Conservation (phyloP, 1,140 invertebrate species). For the Tetragonula clypearis region DNA sequence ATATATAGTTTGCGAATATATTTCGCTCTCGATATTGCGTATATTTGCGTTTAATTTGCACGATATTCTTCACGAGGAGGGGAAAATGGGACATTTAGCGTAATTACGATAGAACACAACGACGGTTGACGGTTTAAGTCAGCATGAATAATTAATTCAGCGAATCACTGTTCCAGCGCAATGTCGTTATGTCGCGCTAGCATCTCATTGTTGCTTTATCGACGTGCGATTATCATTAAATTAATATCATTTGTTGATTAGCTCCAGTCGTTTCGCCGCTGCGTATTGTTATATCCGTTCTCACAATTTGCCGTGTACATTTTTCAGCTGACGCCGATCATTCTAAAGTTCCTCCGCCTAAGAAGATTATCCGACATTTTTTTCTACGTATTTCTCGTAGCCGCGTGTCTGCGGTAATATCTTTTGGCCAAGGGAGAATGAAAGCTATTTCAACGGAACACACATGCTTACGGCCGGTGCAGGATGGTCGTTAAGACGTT, state of each 20-base stretch:
- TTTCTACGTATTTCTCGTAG: too few relatives aligned
- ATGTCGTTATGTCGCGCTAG: not conserved
- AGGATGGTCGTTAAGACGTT: not conserved
- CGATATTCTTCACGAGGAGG: not conserved
- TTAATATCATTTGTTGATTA: conserved; percentile 7
- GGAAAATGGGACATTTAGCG: not conserved
- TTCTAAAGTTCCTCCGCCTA: not conserved
- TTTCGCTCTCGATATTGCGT: not conserved
- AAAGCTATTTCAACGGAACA: conserved; percentile 12
- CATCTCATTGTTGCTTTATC: not conserved
- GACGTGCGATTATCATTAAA: not conserved
- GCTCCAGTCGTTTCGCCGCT: not conserved
- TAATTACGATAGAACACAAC: not conserved
- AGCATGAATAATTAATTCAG: conserved; percentile 4
- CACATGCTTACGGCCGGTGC: not conserved
- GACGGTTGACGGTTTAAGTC: not conserved
- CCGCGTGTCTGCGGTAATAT: not conserved
- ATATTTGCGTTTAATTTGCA: too few relatives aligned
- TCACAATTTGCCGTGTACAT: not conserved
- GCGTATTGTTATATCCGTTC: not conserved
- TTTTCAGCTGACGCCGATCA: not conserved
- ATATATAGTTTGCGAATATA: not conserved
- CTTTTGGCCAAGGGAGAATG: too few relatives aligned
- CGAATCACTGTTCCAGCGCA: not conserved
- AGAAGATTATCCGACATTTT: not conserved